Conservation (phyloP, 30 jellyfish, hydroid and myxozoan species). For the Phacellophora camtschatica region DNA sequence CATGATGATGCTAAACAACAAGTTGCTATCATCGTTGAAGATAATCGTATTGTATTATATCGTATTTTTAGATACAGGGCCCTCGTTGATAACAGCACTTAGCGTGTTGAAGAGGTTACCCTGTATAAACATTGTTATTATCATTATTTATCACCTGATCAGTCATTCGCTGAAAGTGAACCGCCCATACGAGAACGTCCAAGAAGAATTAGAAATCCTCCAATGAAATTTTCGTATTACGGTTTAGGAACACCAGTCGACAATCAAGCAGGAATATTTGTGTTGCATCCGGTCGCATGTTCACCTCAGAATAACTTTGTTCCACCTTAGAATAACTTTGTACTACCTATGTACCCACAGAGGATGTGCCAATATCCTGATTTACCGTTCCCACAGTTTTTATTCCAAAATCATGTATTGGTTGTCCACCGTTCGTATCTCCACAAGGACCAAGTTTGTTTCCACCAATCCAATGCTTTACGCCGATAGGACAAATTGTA, state of each 20-base stretch:
- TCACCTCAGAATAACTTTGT: no score
- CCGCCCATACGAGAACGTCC: no score
- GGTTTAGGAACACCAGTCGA: not conserved
- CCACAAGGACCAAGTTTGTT: not conserved
- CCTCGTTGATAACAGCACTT: no score
- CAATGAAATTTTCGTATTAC: not conserved
- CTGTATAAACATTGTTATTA: no score
- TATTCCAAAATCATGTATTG: not conserved
- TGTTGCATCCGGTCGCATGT: not conserved
- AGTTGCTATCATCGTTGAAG: not conserved
- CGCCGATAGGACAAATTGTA: no score
- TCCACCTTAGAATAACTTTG: not conserved
- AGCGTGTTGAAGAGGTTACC: no score
- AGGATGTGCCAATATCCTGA: not conserved
- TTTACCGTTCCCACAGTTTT: not conserved
- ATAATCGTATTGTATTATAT: not conserved
- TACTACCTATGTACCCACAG: not conserved
- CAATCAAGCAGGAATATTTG: not conserved
- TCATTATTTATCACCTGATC: no score
- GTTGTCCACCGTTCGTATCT: not conserved
- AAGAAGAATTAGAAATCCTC: not conserved
- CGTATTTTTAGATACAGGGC: no score
- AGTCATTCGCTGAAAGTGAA: not conserved
- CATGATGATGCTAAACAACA: not conserved
- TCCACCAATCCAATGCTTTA: not conserved